These are phyloP conservation scores for Setipinna tenuifilis DNA, from an alignment of 2,797 vertebrate genomes.

Conservation along the genomic window DNA sequence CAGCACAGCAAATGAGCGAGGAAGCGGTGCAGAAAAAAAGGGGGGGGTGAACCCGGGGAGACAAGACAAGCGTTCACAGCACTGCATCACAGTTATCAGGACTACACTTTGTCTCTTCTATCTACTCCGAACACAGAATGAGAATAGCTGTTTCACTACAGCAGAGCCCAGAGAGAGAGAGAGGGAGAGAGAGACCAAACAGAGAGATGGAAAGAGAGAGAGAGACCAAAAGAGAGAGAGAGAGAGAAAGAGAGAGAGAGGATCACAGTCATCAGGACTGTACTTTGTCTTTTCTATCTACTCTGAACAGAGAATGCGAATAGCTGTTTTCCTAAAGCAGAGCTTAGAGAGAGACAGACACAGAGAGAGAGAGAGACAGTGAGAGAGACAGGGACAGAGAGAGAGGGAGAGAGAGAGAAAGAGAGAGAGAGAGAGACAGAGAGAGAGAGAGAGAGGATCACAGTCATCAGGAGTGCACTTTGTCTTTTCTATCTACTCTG, in stretches of 20 bases:
- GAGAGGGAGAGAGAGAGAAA: neutral
- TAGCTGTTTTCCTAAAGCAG: neutral
- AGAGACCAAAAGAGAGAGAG: neutral
- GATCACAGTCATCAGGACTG: neutral
- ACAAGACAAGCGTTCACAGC: neutral
- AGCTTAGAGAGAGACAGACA: neutral
- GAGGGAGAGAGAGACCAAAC: neutral
- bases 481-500: neutral
- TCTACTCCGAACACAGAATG: too few relatives aligned
- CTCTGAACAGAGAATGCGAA: neutral
- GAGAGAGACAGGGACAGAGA: neutral
- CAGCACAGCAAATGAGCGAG: too few relatives aligned
- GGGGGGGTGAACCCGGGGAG: neutral
- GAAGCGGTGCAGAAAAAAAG: neutral
- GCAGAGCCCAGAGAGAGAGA: neutral
- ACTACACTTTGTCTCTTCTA: too few relatives aligned
- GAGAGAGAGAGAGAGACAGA: neutral
- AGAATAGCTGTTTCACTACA: too few relatives aligned
- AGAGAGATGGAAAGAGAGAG: neutral
- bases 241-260: constrained; percentile 10
- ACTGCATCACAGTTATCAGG: too few relatives aligned
- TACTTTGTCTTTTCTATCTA: neutral
- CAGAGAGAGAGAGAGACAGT: neutral
- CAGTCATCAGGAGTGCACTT: neutral
- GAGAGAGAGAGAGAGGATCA: neutral